phyloP scores from a whole-genome alignment of 2,113 vertebrate genomes.

The Arenaria interpres region DNA sequence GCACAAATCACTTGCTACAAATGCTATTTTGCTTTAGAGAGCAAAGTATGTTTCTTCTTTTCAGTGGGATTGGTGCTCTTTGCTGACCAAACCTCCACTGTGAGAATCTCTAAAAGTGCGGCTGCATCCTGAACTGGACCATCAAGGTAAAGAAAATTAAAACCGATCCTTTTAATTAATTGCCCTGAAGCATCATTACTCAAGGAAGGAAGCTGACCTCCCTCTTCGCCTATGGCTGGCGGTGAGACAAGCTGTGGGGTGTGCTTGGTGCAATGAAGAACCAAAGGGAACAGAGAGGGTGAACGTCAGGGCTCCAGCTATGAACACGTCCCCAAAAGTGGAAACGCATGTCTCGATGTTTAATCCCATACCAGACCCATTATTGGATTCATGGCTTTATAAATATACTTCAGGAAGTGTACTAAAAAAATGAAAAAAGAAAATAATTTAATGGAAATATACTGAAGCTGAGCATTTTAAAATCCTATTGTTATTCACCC shows the following conservation, averaged over 20 bases:
- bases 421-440: conserved; percentile 13
- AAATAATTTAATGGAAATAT: conserved; percentile 34
- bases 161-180: not conserved
- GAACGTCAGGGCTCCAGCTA: not conserved
- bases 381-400: not conserved
- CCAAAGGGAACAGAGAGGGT: not conserved
- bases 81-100: not conserved
- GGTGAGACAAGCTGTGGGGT: not conserved
- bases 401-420: not conserved
- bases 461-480: conserved; percentile 14
- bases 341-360: not conserved
- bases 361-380: not conserved
- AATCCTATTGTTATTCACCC: conserved; percentile 31
- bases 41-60: not conserved
- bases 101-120: not conserved
- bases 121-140: not conserved
- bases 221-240: not conserved
- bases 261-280: not conserved
- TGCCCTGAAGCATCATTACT: not conserved
- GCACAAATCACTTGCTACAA: not conserved
- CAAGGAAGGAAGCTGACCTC: not conserved
- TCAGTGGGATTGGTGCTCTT: not conserved
- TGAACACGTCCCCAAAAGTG: not conserved
- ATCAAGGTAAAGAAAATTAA: not conserved
- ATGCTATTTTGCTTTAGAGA: not conserved